Conservation (phyloP, 2,113 vertebrate species). For the Calyptomena viridis region DNA sequence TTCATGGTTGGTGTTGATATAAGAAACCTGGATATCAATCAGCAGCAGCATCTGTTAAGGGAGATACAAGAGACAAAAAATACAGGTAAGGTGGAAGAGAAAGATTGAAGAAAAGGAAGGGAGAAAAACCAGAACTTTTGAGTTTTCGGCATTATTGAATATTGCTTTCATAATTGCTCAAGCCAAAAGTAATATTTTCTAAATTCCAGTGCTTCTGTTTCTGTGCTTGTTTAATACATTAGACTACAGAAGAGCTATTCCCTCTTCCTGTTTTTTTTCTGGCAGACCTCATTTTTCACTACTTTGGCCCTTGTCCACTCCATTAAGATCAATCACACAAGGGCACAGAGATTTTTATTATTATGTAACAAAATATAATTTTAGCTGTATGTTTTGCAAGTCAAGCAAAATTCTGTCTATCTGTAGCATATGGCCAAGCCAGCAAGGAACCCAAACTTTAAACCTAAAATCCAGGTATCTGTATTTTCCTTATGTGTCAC, state of each 20-base stretch:
- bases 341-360: not conserved
- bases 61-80: not conserved
- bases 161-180: not conserved
- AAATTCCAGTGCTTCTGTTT: not conserved
- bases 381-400: not conserved
- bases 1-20: slow-evolving; percentile 95
- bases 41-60: slow-evolving; percentile 81
- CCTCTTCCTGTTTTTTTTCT: not conserved
- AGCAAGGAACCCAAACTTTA: not conserved
- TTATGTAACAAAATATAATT: not conserved
- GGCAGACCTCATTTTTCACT: not conserved
- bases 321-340: not conserved
- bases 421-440: not conserved
- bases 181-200: not conserved
- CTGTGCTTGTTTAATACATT: not conserved
- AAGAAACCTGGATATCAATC: slow-evolving; percentile 92
- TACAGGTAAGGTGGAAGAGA: not conserved
- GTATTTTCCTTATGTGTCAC: not conserved
- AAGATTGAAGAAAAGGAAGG: not conserved
- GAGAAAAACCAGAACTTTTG: not conserved
- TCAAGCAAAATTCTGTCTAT: not conserved
- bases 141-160: not conserved
- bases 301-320: not conserved
- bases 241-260: not conserved
- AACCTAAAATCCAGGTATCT: not conserved